Evolutionary conservation across 53 echinoderm and acorn worm genomes (phyloP).

Genomic region (Zoroaster sp.): DNA sequence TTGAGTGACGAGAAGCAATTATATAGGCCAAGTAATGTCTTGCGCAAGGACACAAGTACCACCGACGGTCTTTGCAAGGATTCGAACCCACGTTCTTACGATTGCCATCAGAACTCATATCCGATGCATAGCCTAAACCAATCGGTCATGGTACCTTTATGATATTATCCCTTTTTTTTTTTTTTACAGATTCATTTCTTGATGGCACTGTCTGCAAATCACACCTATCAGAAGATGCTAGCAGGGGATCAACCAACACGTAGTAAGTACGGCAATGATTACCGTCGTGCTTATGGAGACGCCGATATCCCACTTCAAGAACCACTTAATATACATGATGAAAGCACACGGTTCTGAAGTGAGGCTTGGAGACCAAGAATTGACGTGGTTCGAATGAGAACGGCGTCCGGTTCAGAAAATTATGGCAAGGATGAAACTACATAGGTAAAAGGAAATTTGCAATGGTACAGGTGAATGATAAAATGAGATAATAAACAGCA

Average conservation of each 20-base stretch:
- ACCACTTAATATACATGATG: slow-evolving; percentile 86
- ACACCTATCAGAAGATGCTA: slow-evolving; percentile 90
- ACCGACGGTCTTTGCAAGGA: too few species aligned
- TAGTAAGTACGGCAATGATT: slow-evolving; percentile 81
- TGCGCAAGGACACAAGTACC: too few species aligned
- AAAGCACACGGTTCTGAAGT: slow-evolving; percentile 85
- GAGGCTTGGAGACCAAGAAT: slow-evolving; percentile 43
- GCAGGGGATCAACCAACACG: slow-evolving; percentile 65
- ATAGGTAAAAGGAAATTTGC: neutral
- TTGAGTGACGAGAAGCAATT: too few species aligned
- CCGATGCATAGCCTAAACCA: too few species aligned
- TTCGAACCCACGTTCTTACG: too few species aligned
- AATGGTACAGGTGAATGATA: neutral
- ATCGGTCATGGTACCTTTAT: too few species aligned
- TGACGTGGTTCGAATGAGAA: slow-evolving; percentile 49
- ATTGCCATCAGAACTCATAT: too few species aligned
- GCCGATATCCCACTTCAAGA: slow-evolving; percentile 88
- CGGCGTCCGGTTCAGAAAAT: slow-evolving; percentile 24
- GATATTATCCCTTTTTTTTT: too few species aligned
- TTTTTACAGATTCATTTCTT: slow-evolving; percentile 82
- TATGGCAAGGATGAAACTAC: neutral
- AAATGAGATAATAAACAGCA: too few species aligned
- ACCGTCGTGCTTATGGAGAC: slow-evolving; percentile 75
- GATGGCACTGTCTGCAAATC: slow-evolving; percentile 95
- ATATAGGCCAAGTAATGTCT: too few species aligned